Percentiles rank a stretch among this genome's conserved stretches.
Conservation (phyloP, 2,113 vertebrate species). For the Sarotherodon lohbergeri region DNA sequence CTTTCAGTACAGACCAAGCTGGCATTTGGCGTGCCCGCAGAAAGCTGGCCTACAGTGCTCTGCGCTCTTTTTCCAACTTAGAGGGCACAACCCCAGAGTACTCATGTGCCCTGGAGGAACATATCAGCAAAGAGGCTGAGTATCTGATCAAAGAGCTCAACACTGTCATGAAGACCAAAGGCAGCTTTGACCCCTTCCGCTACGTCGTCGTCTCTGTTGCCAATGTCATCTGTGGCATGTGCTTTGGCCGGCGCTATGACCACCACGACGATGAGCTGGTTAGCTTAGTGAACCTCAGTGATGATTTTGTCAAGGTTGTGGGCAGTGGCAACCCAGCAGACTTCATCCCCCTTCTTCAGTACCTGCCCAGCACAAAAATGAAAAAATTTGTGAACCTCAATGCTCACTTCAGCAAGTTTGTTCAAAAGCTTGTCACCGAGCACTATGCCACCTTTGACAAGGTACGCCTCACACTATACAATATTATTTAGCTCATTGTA, state of each 20-base stretch:
- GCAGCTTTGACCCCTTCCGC: slow-evolving; percentile 78
- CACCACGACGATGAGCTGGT: slow-evolving; percentile 79
- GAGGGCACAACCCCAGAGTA: slow-evolving; percentile 48
- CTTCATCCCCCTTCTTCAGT: slow-evolving; percentile 83
- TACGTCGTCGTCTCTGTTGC: slow-evolving; percentile 82
- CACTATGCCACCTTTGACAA: slow-evolving; percentile 78
- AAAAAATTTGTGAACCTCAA: slow-evolving; percentile 73
- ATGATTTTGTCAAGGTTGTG: slow-evolving; percentile 70
- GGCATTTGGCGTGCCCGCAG: slow-evolving; percentile 73
- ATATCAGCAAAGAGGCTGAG: slow-evolving; percentile 76
- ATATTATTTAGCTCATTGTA: not conserved
- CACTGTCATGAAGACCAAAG: slow-evolving; percentile 60
- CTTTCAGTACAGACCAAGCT: slow-evolving; percentile 71
- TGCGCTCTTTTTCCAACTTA: slow-evolving; percentile 71
- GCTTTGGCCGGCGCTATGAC: slow-evolving; percentile 79
- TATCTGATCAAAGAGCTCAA: slow-evolving; percentile 68
- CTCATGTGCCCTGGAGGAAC: slow-evolving; percentile 74
- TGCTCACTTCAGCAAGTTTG: slow-evolving; percentile 58
- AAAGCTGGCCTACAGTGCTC: slow-evolving; percentile 73
- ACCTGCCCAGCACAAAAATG: slow-evolving; percentile 76
- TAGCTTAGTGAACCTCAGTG: slow-evolving; percentile 66
- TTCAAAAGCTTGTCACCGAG: slow-evolving; percentile 74
- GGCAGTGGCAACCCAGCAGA: slow-evolving; percentile 77
- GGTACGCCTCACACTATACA: slow-evolving; percentile 55
- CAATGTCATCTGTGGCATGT: slow-evolving; percentile 87